Percentiles rank a stretch among this genome's conserved stretches.
Conservation (phyloP, 2,888 invertebrate genomes). For the Mythimna ferrago region DNA sequence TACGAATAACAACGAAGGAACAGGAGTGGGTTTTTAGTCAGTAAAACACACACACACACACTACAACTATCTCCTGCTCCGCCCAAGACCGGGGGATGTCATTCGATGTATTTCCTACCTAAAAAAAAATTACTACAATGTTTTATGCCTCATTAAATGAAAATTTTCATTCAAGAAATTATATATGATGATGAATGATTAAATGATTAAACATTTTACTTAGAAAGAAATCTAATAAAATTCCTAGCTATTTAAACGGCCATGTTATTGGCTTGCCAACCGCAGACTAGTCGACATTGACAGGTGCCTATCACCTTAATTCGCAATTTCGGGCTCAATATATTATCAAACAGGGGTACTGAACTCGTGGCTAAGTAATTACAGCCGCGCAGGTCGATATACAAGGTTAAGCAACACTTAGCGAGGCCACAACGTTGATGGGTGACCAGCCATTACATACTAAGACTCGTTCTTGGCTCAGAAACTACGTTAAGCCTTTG, state of each 20-base stretch:
- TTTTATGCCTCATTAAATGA: conserved; percentile 5
- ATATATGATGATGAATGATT: too few relatives aligned
- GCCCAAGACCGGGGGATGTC: too few relatives aligned
- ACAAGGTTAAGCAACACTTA: neutral
- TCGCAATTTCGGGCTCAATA: conserved; percentile 41
- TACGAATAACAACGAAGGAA: too few relatives aligned
- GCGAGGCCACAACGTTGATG: neutral
- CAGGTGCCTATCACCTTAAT: conserved; percentile 44
- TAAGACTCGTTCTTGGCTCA: too few relatives aligned
- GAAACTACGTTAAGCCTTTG: too few relatives aligned
- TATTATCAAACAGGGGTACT: conserved; percentile 10
- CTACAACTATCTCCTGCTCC: too few relatives aligned
- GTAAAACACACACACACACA: too few relatives aligned
- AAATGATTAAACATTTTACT: conserved; percentile 1
- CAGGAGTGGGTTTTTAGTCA: too few relatives aligned
- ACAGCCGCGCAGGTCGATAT: neutral
- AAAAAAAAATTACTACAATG: neutral
- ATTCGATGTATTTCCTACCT: too few relatives aligned
- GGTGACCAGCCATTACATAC: neutral
- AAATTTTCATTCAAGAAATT: neutral
- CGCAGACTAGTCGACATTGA: conserved; percentile 17
- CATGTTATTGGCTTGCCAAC: conserved; percentile 16
- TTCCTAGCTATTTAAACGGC: neutral
- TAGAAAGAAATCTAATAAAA: conserved; percentile 6
- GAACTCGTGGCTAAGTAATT: neutral